Evolutionary conservation across 2,797 vertebrate species (phyloP).

Genomic region (Lithobates pipiens): DNA sequence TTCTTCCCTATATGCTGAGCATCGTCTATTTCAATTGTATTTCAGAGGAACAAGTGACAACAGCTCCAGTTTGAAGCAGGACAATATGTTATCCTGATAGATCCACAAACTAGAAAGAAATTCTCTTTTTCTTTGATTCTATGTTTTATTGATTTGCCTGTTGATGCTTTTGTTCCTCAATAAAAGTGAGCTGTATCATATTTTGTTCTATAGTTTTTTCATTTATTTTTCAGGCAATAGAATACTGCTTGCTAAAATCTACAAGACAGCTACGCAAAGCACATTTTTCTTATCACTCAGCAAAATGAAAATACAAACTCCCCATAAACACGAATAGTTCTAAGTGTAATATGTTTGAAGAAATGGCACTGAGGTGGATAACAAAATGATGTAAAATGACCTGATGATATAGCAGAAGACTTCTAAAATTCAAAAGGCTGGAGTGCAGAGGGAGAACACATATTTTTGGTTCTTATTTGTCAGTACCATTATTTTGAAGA

Average conservation of each 20-base stretch:
- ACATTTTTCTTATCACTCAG: constrained; percentile 40
- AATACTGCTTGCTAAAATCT: constrained; percentile 7
- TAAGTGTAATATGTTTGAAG: neutral
- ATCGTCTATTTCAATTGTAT: constrained; percentile 1
- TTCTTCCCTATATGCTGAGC: neutral
- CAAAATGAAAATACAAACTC: constrained; percentile 10
- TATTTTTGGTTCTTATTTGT: neutral
- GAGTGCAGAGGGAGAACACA: neutral
- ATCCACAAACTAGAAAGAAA: constrained; percentile 6
- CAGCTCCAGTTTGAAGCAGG: neutral
- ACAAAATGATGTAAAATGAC: too few species aligned
- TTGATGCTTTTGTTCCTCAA: constrained; percentile 29
- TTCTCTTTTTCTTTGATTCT: constrained; percentile 1
- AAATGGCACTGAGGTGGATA: too few species aligned
- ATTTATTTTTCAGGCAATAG: constrained; percentile 33
- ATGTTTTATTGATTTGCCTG: constrained; percentile 38
- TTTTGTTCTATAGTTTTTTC: constrained; percentile 28
- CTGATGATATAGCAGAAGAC: too few species aligned
- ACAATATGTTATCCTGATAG: constrained; percentile 34
- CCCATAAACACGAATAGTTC: too few species aligned
- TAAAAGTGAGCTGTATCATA: constrained; percentile 16
- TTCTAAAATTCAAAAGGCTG: too few species aligned
- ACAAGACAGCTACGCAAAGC: constrained; percentile 11
- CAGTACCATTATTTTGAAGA: too few species aligned
- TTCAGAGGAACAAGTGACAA: neutral